Conservation (phyloP, 2,113 vertebrate species). For the Osmerus mordax region DNA sequence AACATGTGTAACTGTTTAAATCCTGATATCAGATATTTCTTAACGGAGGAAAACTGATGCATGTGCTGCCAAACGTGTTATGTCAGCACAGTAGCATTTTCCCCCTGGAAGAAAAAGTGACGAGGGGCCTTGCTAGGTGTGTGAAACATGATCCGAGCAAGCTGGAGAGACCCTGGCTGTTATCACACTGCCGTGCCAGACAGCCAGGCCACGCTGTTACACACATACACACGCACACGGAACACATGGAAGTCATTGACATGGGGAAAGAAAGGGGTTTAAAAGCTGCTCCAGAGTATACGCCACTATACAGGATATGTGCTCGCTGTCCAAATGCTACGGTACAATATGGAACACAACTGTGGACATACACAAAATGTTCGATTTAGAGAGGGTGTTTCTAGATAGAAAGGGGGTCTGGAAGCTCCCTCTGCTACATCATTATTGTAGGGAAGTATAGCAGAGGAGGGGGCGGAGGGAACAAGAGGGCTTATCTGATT, state of each 20-base stretch:
- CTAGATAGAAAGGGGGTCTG: not conserved
- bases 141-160: not conserved
- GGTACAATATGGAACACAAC: no score
- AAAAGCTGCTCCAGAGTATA: not conserved
- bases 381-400: no score
- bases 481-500: not conserved
- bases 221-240: not conserved
- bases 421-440: not conserved
- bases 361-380: no score
- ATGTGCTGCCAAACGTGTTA: conserved; percentile 1
- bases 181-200: not conserved
- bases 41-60: not conserved
- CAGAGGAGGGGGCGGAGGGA: not conserved
- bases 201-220: not conserved
- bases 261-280: not conserved
- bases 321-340: no score
- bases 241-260: conserved; percentile 2
- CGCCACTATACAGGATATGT: no score
- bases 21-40: conserved; percentile 3
- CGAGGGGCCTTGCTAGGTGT: not conserved
- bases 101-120: not conserved
- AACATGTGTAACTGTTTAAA: conserved; percentile 4
- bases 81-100: conserved; percentile 2
- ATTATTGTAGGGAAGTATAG: not conserved
- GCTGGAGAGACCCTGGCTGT: not conserved